Conservation (phyloP, 2,113 vertebrate genomes). For the Brachyhypopomus gauderio region DNA sequence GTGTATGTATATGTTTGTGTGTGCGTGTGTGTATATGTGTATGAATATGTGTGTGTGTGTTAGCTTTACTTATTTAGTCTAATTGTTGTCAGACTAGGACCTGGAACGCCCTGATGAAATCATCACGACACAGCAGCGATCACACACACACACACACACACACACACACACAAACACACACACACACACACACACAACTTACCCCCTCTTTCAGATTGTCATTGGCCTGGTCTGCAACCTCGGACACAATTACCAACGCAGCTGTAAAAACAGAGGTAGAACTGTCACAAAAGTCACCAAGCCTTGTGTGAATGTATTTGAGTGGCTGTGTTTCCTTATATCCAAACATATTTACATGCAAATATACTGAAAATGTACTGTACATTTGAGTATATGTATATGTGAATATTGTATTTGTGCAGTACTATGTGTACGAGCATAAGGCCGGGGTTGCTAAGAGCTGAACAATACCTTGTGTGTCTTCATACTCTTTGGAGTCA, state of each 20-base stretch:
- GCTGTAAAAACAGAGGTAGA: slow-evolving; percentile 71
- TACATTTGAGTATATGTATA: neutral
- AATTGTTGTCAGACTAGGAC: too few relatives aligned
- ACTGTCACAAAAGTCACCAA: neutral
- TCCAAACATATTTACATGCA: neutral
- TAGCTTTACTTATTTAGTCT: too few relatives aligned
- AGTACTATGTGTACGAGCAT: neutral
- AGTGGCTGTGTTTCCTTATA: too few relatives aligned
- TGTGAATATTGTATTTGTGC: too few relatives aligned
- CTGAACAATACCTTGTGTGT: slow-evolving; percentile 85
- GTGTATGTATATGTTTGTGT: too few relatives aligned
- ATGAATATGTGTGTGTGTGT: too few relatives aligned
- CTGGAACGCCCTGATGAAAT: slow-evolving; percentile 68
- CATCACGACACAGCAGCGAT: slow-evolving; percentile 27
- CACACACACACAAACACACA: neutral
- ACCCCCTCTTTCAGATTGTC: slow-evolving; percentile 95
- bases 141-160: neutral
- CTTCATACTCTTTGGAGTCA: slow-evolving; percentile 91
- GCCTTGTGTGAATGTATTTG: too few relatives aligned
- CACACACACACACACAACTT: slow-evolving; percentile 65
- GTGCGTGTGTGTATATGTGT: too few relatives aligned
- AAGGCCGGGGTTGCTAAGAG: neutral
- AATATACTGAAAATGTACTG: neutral
- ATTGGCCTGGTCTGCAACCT: slow-evolving; percentile 87
- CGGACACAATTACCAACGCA: slow-evolving; percentile 87